Evolutionary conservation across 2,888 invertebrate species (phyloP).

Genomic region (Leistus spinibarbis): DNA sequence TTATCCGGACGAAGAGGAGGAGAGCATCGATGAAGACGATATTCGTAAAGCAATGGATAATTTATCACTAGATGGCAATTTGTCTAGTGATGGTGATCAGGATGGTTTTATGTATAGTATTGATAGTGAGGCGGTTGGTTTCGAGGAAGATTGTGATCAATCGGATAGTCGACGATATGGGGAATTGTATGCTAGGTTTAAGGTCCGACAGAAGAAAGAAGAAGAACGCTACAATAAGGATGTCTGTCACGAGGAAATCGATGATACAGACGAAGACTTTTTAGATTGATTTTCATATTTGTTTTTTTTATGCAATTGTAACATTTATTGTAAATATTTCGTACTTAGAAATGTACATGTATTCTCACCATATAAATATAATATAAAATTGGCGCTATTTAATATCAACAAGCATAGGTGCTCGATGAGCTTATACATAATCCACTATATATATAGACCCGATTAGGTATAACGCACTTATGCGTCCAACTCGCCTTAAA

Average conservation of each 20-base stretch:
- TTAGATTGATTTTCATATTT: conserved; percentile 20
- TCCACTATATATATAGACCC: no score
- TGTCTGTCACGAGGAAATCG: conserved; percentile 32
- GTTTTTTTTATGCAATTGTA: not conserved
- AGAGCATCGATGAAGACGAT: conserved; percentile 67
- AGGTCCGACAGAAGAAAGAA: conserved; percentile 58
- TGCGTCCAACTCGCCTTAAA: no score
- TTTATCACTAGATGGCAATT: conserved; percentile 40
- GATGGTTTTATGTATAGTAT: conserved; percentile 56
- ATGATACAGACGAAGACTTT: conserved; percentile 37
- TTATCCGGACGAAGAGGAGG: conserved; percentile 68
- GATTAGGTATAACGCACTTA: no score
- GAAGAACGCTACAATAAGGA: conserved; percentile 61
- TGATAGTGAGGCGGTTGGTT: conserved; percentile 53
- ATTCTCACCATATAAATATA: no score
- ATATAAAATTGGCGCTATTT: no score
- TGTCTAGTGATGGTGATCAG: conserved; percentile 55
- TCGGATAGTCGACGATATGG: conserved; percentile 68
- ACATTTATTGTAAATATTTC: not conserved
- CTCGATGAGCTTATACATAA: no score
- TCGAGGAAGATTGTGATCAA: conserved; percentile 57
- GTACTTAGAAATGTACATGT: not conserved
- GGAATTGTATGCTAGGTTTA: conserved; percentile 70
- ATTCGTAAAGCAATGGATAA: conserved; percentile 65
- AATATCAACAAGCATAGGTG: no score